Evolutionary conservation across 2,113 vertebrate species (phyloP).

Genomic region (Cynocephalus volans): DNA sequence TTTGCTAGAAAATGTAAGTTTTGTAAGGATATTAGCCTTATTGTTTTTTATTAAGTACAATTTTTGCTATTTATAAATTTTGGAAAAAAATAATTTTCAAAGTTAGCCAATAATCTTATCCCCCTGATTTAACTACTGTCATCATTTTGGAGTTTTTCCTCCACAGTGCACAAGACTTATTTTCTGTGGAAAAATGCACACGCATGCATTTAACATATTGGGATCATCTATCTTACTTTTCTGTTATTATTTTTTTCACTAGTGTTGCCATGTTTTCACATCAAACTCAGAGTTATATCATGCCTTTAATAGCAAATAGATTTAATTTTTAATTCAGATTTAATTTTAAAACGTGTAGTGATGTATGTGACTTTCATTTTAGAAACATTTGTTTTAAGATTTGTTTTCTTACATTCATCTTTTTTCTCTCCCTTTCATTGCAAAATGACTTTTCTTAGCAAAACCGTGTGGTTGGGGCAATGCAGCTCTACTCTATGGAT

Average conservation of each 20-base stretch:
- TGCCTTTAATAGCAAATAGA: background rate
- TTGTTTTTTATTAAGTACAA: background rate
- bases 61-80: background rate
- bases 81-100: background rate
- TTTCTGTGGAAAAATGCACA: background rate
- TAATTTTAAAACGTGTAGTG: background rate
- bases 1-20: background rate
- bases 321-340: background rate
- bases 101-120: background rate
- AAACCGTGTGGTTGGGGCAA: conserved; percentile 96
- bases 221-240: background rate
- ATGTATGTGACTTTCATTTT: background rate
- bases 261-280: background rate
- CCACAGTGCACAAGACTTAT: background rate
- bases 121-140: background rate
- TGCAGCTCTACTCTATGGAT: conserved; percentile 97
- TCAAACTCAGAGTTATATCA: conserved; percentile 31
- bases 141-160: conserved; percentile 8
- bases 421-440: conserved; percentile 5
- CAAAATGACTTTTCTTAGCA: conserved; percentile 88
- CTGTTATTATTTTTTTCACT: background rate
- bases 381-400: background rate
- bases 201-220: background rate
- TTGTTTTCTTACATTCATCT: background rate
- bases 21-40: background rate